Evolutionary conservation across 2,797 vertebrate species (phyloP).

Genomic region (Eulemur coronatus): DNA sequence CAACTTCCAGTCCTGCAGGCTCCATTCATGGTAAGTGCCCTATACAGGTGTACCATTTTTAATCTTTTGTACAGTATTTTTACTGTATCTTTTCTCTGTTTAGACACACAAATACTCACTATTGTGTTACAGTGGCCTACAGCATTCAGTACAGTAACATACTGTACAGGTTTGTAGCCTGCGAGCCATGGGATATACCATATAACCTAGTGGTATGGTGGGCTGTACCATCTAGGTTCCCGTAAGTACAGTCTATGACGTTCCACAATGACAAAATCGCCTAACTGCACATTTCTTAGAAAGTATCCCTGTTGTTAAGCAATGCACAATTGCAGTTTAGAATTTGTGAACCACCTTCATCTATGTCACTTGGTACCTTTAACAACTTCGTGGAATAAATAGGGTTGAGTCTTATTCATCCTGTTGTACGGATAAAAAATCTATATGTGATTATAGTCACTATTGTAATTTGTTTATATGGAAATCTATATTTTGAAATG

Average conservation of each 20-base stretch:
- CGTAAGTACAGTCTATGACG: not conserved
- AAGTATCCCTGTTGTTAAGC: not conserved
- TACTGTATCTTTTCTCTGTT: not conserved
- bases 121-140: not conserved
- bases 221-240: not conserved
- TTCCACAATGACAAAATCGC: not conserved
- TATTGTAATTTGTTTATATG: slow-evolving; percentile 9
- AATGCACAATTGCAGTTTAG: not conserved
- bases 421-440: not conserved
- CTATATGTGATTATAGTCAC: not conserved
- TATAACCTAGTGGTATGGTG: too few relatives aligned
- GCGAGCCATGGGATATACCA: not conserved
- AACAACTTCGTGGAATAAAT: not conserved
- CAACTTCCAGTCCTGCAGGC: not conserved
- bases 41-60: not conserved
- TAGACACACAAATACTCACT: not conserved
- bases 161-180: not conserved
- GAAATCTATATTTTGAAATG: not conserved
- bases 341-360: not conserved
- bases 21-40: not conserved
- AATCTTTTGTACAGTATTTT: not conserved
- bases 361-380: not conserved
- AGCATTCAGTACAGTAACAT: not conserved
- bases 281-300: not conserved
- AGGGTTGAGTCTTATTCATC: not conserved